Conservation (phyloP, 2,888 invertebrate genomes). For the Himalopsyche anomala region DNA sequence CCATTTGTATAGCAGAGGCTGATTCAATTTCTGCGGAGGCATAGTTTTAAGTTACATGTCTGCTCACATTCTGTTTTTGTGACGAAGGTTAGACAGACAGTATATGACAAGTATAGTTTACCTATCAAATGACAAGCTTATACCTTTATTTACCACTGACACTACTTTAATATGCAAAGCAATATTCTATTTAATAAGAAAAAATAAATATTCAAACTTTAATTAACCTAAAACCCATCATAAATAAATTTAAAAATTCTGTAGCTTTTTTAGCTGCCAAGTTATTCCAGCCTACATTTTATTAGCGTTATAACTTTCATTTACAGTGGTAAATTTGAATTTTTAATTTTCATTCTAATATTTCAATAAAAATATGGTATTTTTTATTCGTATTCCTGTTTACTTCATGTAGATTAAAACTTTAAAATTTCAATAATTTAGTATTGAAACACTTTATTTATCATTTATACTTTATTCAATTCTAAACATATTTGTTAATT, state of each 20-base stretch:
- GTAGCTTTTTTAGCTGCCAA: too few relatives aligned
- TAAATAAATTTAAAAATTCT: not conserved
- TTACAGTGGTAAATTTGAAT: too few relatives aligned
- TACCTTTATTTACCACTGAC: slow-evolving; percentile 44
- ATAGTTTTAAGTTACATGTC: slow-evolving; percentile 58
- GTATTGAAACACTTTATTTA: too few relatives aligned
- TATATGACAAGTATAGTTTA: slow-evolving; percentile 63
- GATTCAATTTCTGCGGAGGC: slow-evolving; percentile 57
- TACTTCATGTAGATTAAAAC: too few relatives aligned
- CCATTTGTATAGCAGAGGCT: slow-evolving; percentile 6
- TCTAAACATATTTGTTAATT: too few relatives aligned
- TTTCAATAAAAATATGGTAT: too few relatives aligned
- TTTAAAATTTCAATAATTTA: too few relatives aligned
- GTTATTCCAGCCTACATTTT: too few relatives aligned
- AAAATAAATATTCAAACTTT: not conserved
- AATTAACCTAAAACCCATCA: not conserved
- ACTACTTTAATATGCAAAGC: not conserved
- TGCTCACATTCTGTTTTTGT: slow-evolving; percentile 59
- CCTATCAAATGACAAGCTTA: slow-evolving; percentile 62
- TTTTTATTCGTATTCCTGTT: too few relatives aligned
- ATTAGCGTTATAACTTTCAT: too few relatives aligned
- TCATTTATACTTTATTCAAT: too few relatives aligned
- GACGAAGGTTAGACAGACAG: slow-evolving; percentile 64
- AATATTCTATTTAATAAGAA: not conserved
- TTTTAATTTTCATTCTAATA: too few relatives aligned